phyloP scores from a whole-genome alignment of 2,888 invertebrate genomes.

The Steromphala cineraria region DNA sequence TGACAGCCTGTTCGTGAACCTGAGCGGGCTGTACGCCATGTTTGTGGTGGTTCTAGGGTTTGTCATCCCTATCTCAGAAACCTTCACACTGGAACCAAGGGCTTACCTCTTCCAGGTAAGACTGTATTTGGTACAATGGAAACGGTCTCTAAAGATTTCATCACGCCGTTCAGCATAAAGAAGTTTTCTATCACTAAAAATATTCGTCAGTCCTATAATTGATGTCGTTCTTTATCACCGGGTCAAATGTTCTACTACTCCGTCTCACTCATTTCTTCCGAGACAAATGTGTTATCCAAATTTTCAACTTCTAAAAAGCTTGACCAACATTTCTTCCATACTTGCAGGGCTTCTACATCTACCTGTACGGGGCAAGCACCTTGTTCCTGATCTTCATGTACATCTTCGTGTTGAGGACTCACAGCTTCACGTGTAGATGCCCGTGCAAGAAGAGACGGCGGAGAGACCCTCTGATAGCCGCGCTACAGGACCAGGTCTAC shows the following conservation, averaged over 20 bases:
- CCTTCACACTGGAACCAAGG: slow-evolving; percentile 72
- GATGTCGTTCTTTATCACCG: too few relatives aligned
- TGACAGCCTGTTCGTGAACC: slow-evolving; percentile 66
- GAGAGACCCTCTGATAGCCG: background rate
- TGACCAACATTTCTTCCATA: slow-evolving; percentile 44
- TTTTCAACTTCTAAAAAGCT: too few relatives aligned
- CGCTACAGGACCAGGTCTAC: slow-evolving; percentile 54
- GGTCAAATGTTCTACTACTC: too few relatives aligned
- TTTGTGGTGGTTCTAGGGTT: slow-evolving; percentile 95
- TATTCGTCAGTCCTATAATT: too few relatives aligned
- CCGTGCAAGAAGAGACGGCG: slow-evolving; percentile 39
- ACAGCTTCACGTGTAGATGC: slow-evolving; percentile 29
- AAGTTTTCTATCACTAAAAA: too few relatives aligned
- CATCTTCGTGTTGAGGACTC: slow-evolving; percentile 78
- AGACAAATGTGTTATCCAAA: too few relatives aligned
- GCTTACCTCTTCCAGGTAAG: slow-evolving; percentile 55
- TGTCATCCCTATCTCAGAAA: slow-evolving; percentile 96
- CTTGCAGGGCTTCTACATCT: slow-evolving; percentile 75
- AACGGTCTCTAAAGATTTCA: too few relatives aligned
- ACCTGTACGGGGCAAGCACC: slow-evolving; percentile 64
- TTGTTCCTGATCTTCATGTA: slow-evolving; percentile 70
- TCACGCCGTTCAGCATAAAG: too few relatives aligned
- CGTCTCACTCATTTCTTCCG: too few relatives aligned
- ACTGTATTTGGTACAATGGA: too few relatives aligned
- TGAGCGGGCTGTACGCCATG: slow-evolving; percentile 95